Evolutionary conservation across 2,113 vertebrate species (phyloP), one percentile per base, ranked within the genome.

Genomic region (Acanthochromis polyacanthus): DNA sequence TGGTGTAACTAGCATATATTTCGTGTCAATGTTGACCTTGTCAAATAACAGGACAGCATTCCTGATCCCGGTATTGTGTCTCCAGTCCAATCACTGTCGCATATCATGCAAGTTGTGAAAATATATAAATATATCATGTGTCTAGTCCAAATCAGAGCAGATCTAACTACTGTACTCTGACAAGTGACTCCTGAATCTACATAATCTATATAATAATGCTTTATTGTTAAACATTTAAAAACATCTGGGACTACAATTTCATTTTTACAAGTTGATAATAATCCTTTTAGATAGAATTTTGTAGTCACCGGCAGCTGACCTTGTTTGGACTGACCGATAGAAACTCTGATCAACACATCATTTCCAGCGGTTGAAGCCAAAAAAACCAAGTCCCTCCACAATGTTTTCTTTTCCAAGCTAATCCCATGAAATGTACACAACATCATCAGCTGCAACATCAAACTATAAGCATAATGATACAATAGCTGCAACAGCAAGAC

Each of bases 301-400:
- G 45, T 46, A 20, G 30, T 62, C 25, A 55, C 17, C 16, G 10
- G n/a, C 20, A 7, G 30, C 30, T 55, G 52, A 15, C 17, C 4
- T 16, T 46, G 68, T 58, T 57, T 23, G 38, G 25, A 25, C 22
- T 4, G 5, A 10, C 20, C 23, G n/a, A 53, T 53, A 22, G 76
- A 48, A 63, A 25, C 16, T 30, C 48, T 51, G 10, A 71, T 60
- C 22, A 25, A 23, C 1, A 15, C 4, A 67, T 36, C 0, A 9
- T 48, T 51, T 70, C n/a, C 15, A 38, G 20, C 5, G 36, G 56
- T 20, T 22, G 5, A 59, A 60, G 56, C 20, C 38, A 68, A 78
- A 72, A 5, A 25, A 73, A 15, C n/a, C 48, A 40, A 56, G 68
- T 12, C 53, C 19, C 9, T 57, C 19, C 32, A 48, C 20, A n/a